Conservation (phyloP, 2,888 invertebrate species). For the Gerris lacustris region DNA sequence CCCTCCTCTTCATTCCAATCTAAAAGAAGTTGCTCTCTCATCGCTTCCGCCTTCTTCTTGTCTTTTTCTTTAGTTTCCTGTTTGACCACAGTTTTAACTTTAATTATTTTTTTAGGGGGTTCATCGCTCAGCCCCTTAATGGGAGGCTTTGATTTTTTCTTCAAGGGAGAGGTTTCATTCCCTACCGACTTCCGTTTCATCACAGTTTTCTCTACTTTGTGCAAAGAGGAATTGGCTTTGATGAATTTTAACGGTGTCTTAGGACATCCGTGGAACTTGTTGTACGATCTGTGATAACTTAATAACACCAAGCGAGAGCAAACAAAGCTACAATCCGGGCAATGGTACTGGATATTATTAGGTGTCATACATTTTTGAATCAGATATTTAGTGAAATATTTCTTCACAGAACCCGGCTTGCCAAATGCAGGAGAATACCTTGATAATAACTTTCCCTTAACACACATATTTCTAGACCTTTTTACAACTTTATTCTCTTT, state of each 20-base stretch:
- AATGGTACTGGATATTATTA: background rate
- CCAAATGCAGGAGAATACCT: background rate
- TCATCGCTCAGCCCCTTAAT: slow-evolving; percentile 22
- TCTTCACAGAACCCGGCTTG: background rate
- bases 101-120: slow-evolving; percentile 40
- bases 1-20: slow-evolving; percentile 61
- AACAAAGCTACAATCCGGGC: background rate
- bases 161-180: background rate
- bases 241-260: background rate
- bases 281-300: background rate
- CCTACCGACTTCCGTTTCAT: slow-evolving; percentile 11
- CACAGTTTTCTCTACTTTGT: slow-evolving; percentile 36
- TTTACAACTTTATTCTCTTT: background rate
- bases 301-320: background rate
- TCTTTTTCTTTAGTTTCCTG: background rate
- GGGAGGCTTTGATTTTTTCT: slow-evolving; percentile 28
- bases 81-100: slow-evolving; percentile 26
- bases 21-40: slow-evolving; percentile 56
- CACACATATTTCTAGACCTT: background rate
- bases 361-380: background rate
- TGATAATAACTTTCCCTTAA: background rate
- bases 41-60: slow-evolving; percentile 42
- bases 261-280: background rate
- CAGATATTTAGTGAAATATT: background rate
- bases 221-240: slow-evolving; percentile 25